Evolutionary conservation across 1,140 invertebrate genomes (phyloP), one percentile per base, ranked within the genome.

Genomic region (Planococcus citri): DNA sequence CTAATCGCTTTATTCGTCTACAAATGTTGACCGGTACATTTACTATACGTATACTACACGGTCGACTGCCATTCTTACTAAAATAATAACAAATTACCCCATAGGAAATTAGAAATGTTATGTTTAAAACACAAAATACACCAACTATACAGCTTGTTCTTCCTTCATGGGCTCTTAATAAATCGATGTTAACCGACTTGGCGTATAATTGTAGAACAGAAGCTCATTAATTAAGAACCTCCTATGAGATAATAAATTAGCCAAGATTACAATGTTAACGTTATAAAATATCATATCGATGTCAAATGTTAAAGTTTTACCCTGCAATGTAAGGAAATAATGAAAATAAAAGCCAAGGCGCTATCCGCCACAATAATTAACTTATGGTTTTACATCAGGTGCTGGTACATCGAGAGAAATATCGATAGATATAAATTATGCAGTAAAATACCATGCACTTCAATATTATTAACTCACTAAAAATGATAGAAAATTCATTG

Each of bases 21-120:
- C n/a, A 51, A 51, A n/a, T 51, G 41, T 51, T 51, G 41, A 51
- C 41, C 41, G 41, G 2, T 3, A 33, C 29, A 33, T 33, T 33
- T 12, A 12, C 29, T 33, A 12, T 33, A n/a, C n/a, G n/a, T n/a
- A n/a, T n/a, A 14, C 33, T 37, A 37, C 17, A 51, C 41, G 41
- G 12, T 51, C 41, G 41, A 51, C 41, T 51, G 41, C 41, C 41
- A 51, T 51, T 51, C 41, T 51, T 51, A 51, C 41, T 17, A 51
- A 51, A 51, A 51, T 51, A 51, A 51, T 51, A 51, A 51, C 41
- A 51, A 51, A 51, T 51, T 51, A 51, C 41, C 41, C 41, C 41
- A 51, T 9, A 17, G 41, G 41, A 51, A 51, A 51, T 51, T 51
- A 20, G 41, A 17, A 51, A 51, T 17, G 41, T 51, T 17, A 51